Conservation (phyloP, 2,888 invertebrate genomes). For the Fragum fragum region DNA sequence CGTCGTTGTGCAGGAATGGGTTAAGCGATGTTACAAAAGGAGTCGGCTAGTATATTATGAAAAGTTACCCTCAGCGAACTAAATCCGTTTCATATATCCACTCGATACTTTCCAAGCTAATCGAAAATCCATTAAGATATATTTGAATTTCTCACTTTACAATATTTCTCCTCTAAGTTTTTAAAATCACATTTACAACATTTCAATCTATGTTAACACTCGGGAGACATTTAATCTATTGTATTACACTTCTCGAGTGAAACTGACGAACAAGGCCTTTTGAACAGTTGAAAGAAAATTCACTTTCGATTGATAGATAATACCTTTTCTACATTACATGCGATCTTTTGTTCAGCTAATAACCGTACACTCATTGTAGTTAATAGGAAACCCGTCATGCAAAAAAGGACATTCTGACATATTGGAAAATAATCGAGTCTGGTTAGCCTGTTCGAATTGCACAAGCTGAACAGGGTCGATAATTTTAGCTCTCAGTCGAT, state of each 20-base stretch:
- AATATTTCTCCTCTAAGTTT: background rate
- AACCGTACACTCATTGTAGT: background rate
- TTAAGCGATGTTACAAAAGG: no score
- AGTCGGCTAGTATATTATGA: no score
- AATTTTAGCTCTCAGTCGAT: no score
- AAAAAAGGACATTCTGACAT: no score
- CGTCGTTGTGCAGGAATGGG: no score
- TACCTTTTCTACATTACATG: background rate
- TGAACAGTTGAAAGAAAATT: background rate
- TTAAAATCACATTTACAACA: background rate
- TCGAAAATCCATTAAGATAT: background rate
- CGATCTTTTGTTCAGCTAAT: background rate
- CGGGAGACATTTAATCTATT: background rate
- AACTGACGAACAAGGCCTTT: background rate
- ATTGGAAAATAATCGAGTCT: no score
- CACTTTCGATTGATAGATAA: conserved; percentile 3
- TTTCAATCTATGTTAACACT: background rate
- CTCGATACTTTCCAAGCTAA: background rate
- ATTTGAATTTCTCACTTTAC: background rate
- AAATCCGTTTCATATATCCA: no score
- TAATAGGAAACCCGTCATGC: background rate
- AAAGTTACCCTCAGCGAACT: no score
- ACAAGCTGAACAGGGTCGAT: no score
- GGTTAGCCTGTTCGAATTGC: no score
- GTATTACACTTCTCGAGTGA: background rate